phyloP scores from a whole-genome alignment of 2,113 vertebrate genomes.

The Emydura subglobosa region DNA sequence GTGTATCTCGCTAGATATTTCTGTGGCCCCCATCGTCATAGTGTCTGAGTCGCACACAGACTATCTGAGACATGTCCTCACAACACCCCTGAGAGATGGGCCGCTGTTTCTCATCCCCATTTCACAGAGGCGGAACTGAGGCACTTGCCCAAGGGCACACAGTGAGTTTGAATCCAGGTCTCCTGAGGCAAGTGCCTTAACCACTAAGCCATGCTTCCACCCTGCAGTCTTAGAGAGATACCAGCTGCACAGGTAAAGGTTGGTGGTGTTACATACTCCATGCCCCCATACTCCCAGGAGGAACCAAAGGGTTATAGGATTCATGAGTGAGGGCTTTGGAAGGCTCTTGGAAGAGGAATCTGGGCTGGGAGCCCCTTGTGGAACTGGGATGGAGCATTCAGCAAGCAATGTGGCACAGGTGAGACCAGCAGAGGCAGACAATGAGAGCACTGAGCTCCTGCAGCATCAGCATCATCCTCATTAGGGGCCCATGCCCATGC shows the following conservation, averaged over 20 bases:
- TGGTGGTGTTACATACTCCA: not conserved
- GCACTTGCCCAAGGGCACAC: not conserved
- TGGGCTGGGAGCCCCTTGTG: not conserved
- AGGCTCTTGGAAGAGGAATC: not conserved
- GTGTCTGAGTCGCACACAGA: constrained; percentile 27
- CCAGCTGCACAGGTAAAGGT: not conserved
- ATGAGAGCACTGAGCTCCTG: not conserved
- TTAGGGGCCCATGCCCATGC: not conserved
- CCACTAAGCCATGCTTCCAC: not conserved
- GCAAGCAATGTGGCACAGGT: not conserved
- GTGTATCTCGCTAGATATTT: not conserved
- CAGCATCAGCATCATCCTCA: not conserved
- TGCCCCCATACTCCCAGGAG: not conserved
- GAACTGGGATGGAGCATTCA: not conserved
- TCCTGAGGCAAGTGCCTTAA: not conserved
- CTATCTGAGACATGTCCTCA: not conserved
- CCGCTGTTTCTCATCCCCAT: not conserved
- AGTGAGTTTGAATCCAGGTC: not conserved
- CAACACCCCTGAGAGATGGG: not conserved
- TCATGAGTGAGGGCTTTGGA: not conserved
- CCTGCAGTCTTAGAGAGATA: not conserved
- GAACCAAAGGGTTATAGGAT: not conserved
- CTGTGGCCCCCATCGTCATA: not conserved
- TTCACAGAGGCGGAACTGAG: not conserved
- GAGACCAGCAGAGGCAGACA: not conserved